Base-by-base conservation (phyloP, 2,797 vertebrate genomes). In the Sitta carolinensis region DNA sequence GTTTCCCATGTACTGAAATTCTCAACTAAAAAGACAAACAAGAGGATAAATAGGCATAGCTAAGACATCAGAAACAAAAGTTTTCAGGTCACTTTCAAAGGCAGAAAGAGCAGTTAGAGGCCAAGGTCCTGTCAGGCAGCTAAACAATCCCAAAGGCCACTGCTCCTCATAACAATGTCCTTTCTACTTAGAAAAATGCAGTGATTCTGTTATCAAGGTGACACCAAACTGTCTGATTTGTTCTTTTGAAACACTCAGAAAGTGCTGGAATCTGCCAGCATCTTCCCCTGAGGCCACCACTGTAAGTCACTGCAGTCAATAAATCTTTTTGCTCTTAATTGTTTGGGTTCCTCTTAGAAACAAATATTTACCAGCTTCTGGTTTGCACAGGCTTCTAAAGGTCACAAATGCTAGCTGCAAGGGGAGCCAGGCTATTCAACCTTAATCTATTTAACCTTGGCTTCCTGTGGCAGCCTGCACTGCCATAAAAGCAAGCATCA, bases 361-460 rank as follows among this genome's bases (percentile, higher is more conserved):
- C 50, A 94, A 93, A 45, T 91, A 85, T 92, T 96, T 89, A 81
- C 82, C 89, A 91, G 89, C 84, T 93, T 77, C 68, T 92, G 72
- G 42, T 80, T 87, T 79, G 61, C 52, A 87, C 32, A 52, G 32
- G 61, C 50, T 80, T 91, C 58, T 58, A 64, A 95, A 96, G 95
- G 94, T 92, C 76, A 84, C 84, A 89, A 87, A 83, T 78, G 72
- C 64, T 51, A 77, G 29, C 84, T 89, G 79, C 61, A 92, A 91
- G 89, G 89, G 42, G 76, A 89, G 75, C 79, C 79, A 89, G 93
- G 61, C 59, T 94, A 48, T 89, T 92, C 79, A 67, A 10, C 78
- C 40, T 70, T 47, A 51, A 95, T 58, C 76, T 91, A 88, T 90
- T 93, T 91, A 79, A 90, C 14, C 3, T 51, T 91, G 93, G 73